Base-by-base conservation (phyloP, 2,888 invertebrate species). In the Troides helena region DNA sequence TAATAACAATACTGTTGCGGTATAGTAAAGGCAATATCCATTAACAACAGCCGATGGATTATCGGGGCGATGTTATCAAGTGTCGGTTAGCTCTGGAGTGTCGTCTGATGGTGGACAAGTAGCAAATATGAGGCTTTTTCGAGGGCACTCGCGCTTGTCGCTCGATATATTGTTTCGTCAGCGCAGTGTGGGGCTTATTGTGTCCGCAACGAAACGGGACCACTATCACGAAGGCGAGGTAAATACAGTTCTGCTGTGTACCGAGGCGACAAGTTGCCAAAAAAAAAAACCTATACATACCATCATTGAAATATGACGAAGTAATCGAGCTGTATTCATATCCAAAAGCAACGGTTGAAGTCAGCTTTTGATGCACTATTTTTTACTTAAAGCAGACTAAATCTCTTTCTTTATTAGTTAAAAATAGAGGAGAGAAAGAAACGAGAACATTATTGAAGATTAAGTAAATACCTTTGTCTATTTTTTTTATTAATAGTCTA, bases 141-240 rank as follows among this genome's bases (percentile, higher is more conserved):
- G 66, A 73, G 75, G 56, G 70, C 68, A 53, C 74, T 74, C 67
- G 25, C 65, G 70, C 69, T 70, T 75, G 75, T 74, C 73, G 65
- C 57, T 63, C 60, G 63, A 60, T 67, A 73, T 72, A 74, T 72
- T 76, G 77, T 74, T 74, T 74, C 74, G 73, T 71, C 74, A 73
- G 74, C 71, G 65, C 50, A 14, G 61, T 23, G 58, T 46, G 56
- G 74, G 69, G 74, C 76, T 80, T 78, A 81, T 81, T 84, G 78
- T 80, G 72, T 71, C 68, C 72, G 53, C n/a, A 50, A 36, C 43
- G 14, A 39, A 67, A 72, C 57, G 67, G 62, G 57, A 67, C 21
- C 46, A 57, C 65, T 43, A 53, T 62, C 46, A 58, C 30, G 30
- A 8, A 39, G 61, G 53, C 46, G 14, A 23, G 21, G 58, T 53